phyloP scores from a whole-genome alignment of 1,140 invertebrate genomes.

The Phenacoccus solenopsis region DNA sequence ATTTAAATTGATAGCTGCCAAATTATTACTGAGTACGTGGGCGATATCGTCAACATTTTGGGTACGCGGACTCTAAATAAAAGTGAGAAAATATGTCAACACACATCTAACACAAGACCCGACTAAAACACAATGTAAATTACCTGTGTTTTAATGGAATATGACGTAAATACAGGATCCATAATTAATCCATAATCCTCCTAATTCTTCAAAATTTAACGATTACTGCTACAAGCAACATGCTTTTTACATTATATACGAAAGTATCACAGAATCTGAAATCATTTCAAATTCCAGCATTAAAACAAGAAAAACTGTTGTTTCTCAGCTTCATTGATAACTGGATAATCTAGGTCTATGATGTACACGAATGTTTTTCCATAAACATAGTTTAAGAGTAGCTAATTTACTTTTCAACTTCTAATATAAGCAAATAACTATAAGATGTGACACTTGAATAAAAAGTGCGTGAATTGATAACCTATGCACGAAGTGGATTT shows the following conservation, averaged over 20 bases:
- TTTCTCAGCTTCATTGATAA: no score
- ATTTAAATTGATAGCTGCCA: slow-evolving; percentile 5
- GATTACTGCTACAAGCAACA: neutral
- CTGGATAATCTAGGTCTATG: no score
- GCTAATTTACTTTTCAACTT: no score
- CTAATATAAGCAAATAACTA: no score
- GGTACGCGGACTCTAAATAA: neutral
- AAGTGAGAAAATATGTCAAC: neutral
- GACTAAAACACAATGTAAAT: neutral
- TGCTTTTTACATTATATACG: neutral
- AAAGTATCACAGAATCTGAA: neutral
- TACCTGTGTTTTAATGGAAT: neutral
- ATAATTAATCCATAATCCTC: neutral
- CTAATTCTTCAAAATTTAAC: neutral
- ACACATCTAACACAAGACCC: neutral
- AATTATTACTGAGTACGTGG: neutral
- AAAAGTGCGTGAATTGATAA: no score
- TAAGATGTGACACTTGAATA: no score
- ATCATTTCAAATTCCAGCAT: no score
- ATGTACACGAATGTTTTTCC: no score
- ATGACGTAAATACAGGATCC: neutral
- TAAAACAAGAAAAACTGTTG: no score
- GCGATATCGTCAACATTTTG: neutral
- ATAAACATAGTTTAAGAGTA: no score
- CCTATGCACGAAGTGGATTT: no score